Evolutionary conservation across 2,113 vertebrate species (phyloP), one percentile per base, ranked within the genome.

Genomic region (Lophotis ruficrista): DNA sequence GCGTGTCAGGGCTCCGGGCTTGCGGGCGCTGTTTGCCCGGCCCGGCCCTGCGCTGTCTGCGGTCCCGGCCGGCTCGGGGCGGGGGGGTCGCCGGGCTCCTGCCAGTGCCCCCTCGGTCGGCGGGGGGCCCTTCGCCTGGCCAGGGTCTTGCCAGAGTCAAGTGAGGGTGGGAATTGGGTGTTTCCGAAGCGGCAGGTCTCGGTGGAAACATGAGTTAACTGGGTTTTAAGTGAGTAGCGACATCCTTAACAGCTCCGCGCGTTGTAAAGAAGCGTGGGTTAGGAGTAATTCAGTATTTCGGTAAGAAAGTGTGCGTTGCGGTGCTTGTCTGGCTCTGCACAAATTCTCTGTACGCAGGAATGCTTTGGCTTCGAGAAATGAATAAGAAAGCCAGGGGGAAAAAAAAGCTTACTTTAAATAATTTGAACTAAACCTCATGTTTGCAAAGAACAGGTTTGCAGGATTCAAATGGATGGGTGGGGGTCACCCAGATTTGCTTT

Each of bases 311-410:
- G 13, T 2, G 6, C 4, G 0, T 11, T 47, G 68, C 13, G 23
- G 22, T 23, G 41, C 30, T 70, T 21, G 19, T 12, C 28, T 41
- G 60, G 80, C 51, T 57, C 31, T 3, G 3, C 10, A 28, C 58
- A 5, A 51, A 12, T 21, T 41, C 65, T 56, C 28, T 0, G 0
- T 33, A 19, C 1, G 0, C 21, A 37, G 56, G 53, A 82, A 27
- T 17, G 38, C n/a, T 66, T 14, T 60, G 70, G 65, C 69, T 37
- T n/a, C 45, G 61, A 60, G 57, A 72, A 85, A 53, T 54, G 24
- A 64, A 28, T 43, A 11, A 17, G 38, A 66, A 71, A 90, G 28
- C 4, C 6, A 2, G 22, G 4, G 19, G 11, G 9, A 17, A 11
- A 21, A 12, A 47, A 69, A 56, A 77, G 7, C 37, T 83, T 69